Evolutionary conservation across 2,113 vertebrate species (phyloP), one percentile per base, ranked within the genome.

Genomic region (Petroica traversi): DNA sequence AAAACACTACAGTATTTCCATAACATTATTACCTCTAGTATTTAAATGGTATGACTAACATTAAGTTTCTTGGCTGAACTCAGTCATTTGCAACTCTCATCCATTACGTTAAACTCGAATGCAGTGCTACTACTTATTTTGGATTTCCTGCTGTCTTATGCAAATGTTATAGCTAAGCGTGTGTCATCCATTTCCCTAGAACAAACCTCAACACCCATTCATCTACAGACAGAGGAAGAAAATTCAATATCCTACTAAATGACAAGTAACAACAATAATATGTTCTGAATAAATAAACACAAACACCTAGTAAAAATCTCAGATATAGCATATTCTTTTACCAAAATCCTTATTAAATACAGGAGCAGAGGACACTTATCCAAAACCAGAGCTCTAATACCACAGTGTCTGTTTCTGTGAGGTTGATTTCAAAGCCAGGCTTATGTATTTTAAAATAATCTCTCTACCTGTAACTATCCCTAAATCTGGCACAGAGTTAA

Each of bases 41-140:
- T 38, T 80, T 55, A 64, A 64, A 58, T 13, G 1, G 8, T 5
- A 33, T 1, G 7, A 43, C 23, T 58, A 73, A 64, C 0, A 0
- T 61, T 33, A 78, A 33, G 11, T 83, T 68, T 74, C 34, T 84
- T 58, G 26, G 22, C 33, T 77, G 29, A 46, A 23, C 52, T 51
- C 72, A 51, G 59, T 34, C 2, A 69, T 55, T 73, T 80, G 28
- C 36, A 93, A 46, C 68, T 83, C 45, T 64, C 7, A 75, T 33
- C 58, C 26, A 63, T 19, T 48, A n/a, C 23, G 8, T 33, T 67
- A 54, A 82, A 57, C 15, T 38, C 49, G 28, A 93, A 75, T 51
- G 43, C 77, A 66, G 18, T 41, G 38, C 33, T 85, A 34, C 16
- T 66, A 40, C 18, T 71, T 74, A 63, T 66, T 71, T 26, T 66